Evolutionary conservation across 2,797 vertebrate species (phyloP).

Genomic region (Micrastur ruficollis): DNA sequence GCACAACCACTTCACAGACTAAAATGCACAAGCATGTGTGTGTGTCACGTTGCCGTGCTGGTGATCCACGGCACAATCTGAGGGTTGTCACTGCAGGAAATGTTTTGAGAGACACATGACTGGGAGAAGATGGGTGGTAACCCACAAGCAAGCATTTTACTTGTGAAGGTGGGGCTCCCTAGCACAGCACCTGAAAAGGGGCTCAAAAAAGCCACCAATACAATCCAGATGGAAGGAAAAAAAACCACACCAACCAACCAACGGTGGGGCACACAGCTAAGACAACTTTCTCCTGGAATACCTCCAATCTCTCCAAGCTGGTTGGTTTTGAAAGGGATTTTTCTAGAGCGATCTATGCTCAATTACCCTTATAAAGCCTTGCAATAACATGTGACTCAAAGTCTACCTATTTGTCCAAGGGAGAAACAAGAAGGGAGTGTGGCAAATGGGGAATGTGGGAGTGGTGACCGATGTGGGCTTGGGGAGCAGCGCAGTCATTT

Average conservation of each 20-base stretch:
- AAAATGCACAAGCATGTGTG: accelerated
- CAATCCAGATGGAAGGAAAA: background rate
- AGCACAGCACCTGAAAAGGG: background rate
- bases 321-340: background rate
- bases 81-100: background rate
- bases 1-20: background rate
- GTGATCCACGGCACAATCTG: background rate
- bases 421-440: constrained; percentile 10
- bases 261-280: background rate
- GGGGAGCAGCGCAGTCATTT: background rate
- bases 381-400: constrained; percentile 44
- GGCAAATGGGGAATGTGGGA: constrained; percentile 45
- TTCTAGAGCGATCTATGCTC: background rate
- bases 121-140: background rate
- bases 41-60: background rate
- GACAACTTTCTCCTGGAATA: background rate
- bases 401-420: constrained; percentile 24
- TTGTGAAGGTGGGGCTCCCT: background rate
- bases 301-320: background rate
- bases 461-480: background rate
- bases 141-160: background rate
- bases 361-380: constrained; percentile 34
- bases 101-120: background rate
- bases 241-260: background rate
- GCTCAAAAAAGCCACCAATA: background rate